Evolutionary conservation across 2,113 vertebrate species (phyloP), one percentile per base, ranked within the genome.

Genomic region (Vidua macroura): DNA sequence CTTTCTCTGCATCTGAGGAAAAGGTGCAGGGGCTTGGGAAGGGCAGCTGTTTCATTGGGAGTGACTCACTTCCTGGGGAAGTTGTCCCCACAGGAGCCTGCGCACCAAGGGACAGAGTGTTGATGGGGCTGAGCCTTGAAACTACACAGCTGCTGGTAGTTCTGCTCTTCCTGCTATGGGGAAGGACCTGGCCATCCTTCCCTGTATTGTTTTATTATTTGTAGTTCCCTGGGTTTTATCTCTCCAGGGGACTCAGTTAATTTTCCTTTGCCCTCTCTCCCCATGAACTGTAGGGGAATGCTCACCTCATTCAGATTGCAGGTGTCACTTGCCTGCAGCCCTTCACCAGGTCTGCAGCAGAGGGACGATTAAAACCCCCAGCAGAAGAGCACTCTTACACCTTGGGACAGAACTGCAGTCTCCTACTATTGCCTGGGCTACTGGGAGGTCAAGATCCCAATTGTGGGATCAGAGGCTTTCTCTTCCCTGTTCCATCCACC

Each of bases 1-100:
- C 48, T 86, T 86, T 63, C 76, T 62, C 70, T 64, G 55, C 60
- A 60, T 86, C 73, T 56, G 60, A 92, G 92, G 78, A 95, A 94
- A 52, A 78, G 74, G 77, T 1, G 0, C 0, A 3, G 76, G 79
- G 56, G 35, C 72, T 86, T 88, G 79, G 76, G 76, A 92, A 94
- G 66, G 80, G 49, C 4, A 0, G 60, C 73, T 52, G 39, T 91
- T 75, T 92, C 66, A 12, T 35, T 75, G 33, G 22, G 76, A 91
- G 39, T 96, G 94, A 96, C 69, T 96, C 95, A 96, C 41, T 93
- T 96, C 94, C 91, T 41, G 1, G 76, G 91, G 95, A 96, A 94
- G 73, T 92, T 70, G 39, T 88, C 64, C 73, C 90, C 5, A 2
- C 86, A 86, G 91, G 60, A 96, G 92, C n/a, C 84, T 9, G 9